Base-by-base conservation (phyloP, 2,888 invertebrate species). In the Heliconius cydno region DNA sequence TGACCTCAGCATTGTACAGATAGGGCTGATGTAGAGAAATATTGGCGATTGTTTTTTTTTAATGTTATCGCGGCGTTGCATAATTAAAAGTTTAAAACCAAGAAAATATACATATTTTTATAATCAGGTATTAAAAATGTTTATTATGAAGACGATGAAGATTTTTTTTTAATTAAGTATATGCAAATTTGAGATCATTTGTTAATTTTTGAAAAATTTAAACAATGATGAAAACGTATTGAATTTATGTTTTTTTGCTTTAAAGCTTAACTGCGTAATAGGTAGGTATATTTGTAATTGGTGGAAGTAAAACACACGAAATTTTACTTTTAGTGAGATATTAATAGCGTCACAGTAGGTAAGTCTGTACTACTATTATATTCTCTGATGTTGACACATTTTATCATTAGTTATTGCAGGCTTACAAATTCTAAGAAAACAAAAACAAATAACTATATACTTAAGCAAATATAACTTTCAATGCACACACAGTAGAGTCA, bases 391-490 rank as follows among this genome's bases (percentile, higher is more conserved):
- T n/a, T n/a, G 10, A 60, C 10, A n/a, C 12, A 60, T 60, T 10
- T 60, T 60, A n/a, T n/a, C n/a, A 60, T 52, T 52, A 52, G 22
- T 9, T 34, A 60, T 60, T 60, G 60, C 60, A 60, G 3, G 1
- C 10, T 60, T 60, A 60, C 60, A n/a, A n/a, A n/a, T 60, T 60
- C 60, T 60, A 3, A 60, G 60, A 60, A 60, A 60, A 60, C 12
- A 60, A n/a, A 1, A n/a, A 60, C 60, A 60, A 60, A 60, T n/a
- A 60, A 60, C 10, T 60, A 60, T 9, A 60, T n/a, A 60, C 60
- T n/a, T n/a, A n/a, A 60, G 60, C 60, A n/a, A 60, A 60, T 60
- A n/a, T 60, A n/a, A 60, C n/a, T 60, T n/a, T n/a, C n/a, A 60
- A 60, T n/a, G 22, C 10, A n/a, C n/a, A 60, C 3, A 60, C 60